Conservation (phyloP, 2,888 invertebrate genomes). For the Cantharis rufa region DNA sequence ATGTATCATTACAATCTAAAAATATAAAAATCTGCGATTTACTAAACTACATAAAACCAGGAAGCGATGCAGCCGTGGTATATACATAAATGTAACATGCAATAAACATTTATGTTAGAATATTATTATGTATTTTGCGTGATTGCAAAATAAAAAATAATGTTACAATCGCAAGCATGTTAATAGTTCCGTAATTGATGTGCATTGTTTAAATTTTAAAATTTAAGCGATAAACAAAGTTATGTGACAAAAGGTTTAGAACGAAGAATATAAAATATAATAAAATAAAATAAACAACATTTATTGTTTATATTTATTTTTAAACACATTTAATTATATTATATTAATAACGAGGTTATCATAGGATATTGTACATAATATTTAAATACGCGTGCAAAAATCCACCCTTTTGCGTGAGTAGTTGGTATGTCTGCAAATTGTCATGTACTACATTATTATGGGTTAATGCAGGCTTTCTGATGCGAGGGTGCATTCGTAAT, state of each 20-base stretch:
- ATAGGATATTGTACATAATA: neutral
- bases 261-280: neutral
- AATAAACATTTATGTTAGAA: slow-evolving; percentile 28
- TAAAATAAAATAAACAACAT: neutral
- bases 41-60: neutral
- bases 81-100: slow-evolving; percentile 14
- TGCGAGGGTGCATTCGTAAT: slow-evolving; percentile 36
- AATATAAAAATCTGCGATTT: neutral
- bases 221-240: neutral
- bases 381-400: slow-evolving; percentile 32
- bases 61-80: slow-evolving; percentile 12
- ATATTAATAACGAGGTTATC: too few species aligned
- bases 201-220: neutral
- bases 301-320: neutral
- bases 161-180: neutral
- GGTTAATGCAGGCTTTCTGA: slow-evolving; percentile 31
- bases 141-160: slow-evolving; percentile 12
- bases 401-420: slow-evolving; percentile 36
- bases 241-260: neutral
- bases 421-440: slow-evolving; percentile 37
- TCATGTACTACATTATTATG: slow-evolving; percentile 33
- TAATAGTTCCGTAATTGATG: neutral
- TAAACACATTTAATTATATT: neutral
- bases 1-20: slow-evolving; percentile 10
- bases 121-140: slow-evolving; percentile 26